These are phyloP conservation scores for Eulithis prunata DNA, from an alignment of 2,888 invertebrate species.

Conservation along the genomic window DNA sequence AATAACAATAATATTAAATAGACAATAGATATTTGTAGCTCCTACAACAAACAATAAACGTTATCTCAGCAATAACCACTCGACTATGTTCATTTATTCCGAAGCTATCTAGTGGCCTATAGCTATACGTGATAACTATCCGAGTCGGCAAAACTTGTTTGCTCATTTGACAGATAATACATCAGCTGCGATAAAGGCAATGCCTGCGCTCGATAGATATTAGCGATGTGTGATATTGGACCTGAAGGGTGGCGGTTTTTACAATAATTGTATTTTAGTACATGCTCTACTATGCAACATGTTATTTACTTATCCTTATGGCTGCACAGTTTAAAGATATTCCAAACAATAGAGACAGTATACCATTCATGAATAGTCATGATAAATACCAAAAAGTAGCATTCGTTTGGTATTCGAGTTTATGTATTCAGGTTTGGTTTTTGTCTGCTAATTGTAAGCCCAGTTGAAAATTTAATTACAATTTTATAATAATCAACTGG, in stretches of 20 bases:
- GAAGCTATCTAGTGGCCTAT: slow-evolving; percentile 56
- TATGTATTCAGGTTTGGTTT: too few species aligned
- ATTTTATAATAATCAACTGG: too few species aligned
- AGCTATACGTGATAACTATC: slow-evolving; percentile 64
- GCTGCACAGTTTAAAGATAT: slow-evolving; percentile 44
- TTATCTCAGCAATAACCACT: slow-evolving; percentile 69
- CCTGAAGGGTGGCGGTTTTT: slow-evolving; percentile 53
- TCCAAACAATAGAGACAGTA: not conserved
- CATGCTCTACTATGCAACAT: slow-evolving; percentile 35
- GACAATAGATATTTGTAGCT: slow-evolving; percentile 50
- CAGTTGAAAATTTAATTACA: too few species aligned
- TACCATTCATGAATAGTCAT: too few species aligned
- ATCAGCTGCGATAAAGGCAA: slow-evolving; percentile 62
- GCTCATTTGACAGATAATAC: slow-evolving; percentile 73
- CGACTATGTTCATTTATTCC: slow-evolving; percentile 67
- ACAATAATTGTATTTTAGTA: slow-evolving; percentile 44
- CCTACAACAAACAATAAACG: slow-evolving; percentile 67
- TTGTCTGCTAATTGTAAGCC: too few species aligned
- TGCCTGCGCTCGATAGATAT: slow-evolving; percentile 60
- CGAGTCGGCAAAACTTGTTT: slow-evolving; percentile 59
- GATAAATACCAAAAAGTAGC: too few species aligned
- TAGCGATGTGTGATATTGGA: slow-evolving; percentile 57
- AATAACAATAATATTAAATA: slow-evolving; percentile 27
- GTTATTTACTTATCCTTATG: slow-evolving; percentile 43
- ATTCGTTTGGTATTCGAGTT: too few species aligned